Evolutionary conservation across 1,140 invertebrate genomes (phyloP).

Genomic region (Asobara japonica): DNA sequence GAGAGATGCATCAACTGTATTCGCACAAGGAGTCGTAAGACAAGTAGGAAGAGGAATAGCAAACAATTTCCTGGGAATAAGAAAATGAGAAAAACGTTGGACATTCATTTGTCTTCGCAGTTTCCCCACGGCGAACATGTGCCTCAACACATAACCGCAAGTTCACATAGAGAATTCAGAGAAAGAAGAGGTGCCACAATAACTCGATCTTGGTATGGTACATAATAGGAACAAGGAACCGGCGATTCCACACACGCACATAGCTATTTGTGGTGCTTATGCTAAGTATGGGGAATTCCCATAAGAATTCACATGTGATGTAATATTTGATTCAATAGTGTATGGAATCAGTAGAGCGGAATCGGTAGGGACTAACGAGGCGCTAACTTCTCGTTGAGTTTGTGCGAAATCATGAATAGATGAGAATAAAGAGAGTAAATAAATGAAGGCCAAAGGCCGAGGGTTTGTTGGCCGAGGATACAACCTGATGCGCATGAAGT

Average conservation of each 20-base stretch:
- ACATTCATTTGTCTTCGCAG: slow-evolving; percentile 21
- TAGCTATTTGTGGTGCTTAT: slow-evolving; percentile 25
- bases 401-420: background rate
- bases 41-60: slow-evolving; percentile 18
- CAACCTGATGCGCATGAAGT: slow-evolving; percentile 11
- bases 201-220: background rate
- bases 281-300: slow-evolving; percentile 21
- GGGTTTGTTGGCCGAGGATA: slow-evolving; percentile 13
- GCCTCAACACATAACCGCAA: background rate
- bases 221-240: slow-evolving; percentile 27
- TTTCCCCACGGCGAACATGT: background rate
- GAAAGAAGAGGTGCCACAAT: slow-evolving; percentile 1
- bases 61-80: slow-evolving; percentile 12
- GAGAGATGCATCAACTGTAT: background rate
- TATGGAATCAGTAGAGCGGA: slow-evolving; percentile 1
- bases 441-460: background rate
- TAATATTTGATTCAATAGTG: slow-evolving; percentile 16
- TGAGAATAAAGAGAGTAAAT: background rate
- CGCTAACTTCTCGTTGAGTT: background rate
- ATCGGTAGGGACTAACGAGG: slow-evolving; percentile 26
- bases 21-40: background rate
- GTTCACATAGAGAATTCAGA: background rate
- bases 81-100: slow-evolving; percentile 15
- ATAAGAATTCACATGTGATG: slow-evolving; percentile 14
- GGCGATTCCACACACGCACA: background rate